phyloP scores from a whole-genome alignment of 2,113 vertebrate species.

The Petromus typicus region DNA sequence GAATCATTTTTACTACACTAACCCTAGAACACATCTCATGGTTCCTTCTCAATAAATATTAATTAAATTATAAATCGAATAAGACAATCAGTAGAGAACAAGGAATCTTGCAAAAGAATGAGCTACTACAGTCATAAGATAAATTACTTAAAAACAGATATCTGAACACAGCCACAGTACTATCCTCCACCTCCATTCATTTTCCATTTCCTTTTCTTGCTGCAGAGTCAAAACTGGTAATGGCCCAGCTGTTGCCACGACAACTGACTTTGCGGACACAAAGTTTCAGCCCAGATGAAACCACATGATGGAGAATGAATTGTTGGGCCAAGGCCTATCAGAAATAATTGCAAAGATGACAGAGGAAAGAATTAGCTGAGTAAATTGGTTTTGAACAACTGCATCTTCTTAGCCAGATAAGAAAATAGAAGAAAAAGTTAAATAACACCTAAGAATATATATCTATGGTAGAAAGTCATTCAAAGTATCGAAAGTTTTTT shows the following conservation, averaged over 20 bases:
- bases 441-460: constrained; percentile 63
- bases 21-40: background rate
- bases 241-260: constrained; percentile 65
- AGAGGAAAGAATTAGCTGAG: constrained; percentile 76
- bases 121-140: background rate
- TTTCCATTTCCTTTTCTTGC: constrained; percentile 43
- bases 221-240: constrained; percentile 61
- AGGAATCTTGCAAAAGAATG: background rate
- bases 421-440: constrained; percentile 66
- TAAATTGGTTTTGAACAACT: constrained; percentile 76
- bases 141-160: constrained; percentile 38
- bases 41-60: constrained; percentile 43
- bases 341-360: constrained; percentile 79
- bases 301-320: constrained; percentile 69
- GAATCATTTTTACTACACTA: background rate
- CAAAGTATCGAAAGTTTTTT: constrained; percentile 48
- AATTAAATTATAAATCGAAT: constrained; percentile 52
- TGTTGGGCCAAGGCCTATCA: constrained; percentile 66
- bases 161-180: background rate
- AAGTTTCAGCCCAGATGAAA: constrained; percentile 75
- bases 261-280: constrained; percentile 70
- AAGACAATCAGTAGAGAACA: background rate
- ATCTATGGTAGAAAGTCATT: constrained; percentile 59
- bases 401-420: constrained; percentile 77
- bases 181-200: background rate